Evolutionary conservation across 2,888 invertebrate species (phyloP).

Genomic region (Microdon myrmicae): DNA sequence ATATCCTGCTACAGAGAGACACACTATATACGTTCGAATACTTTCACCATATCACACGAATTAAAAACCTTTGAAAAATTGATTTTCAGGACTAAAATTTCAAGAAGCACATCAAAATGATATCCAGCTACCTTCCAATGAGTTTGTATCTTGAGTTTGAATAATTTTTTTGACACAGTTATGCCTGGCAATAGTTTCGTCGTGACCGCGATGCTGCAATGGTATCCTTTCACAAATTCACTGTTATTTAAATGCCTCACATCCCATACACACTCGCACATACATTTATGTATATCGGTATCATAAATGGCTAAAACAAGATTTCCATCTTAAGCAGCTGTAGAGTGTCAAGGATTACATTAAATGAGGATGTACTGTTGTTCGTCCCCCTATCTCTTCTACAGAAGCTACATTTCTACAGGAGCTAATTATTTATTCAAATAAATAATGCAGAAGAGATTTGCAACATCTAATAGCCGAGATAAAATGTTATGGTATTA

Average conservation of each 20-base stretch:
- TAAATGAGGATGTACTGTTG: constrained; percentile 28
- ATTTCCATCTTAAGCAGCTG: constrained; percentile 48
- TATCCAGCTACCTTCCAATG: no score
- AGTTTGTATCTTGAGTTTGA: no score
- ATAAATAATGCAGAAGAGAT: constrained; percentile 50
- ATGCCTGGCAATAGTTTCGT: no score
- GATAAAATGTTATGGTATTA: constrained; percentile 7
- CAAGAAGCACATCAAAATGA: no score
- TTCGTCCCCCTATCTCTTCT: background rate
- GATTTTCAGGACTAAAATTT: no score
- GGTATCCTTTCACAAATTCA: constrained; percentile 30
- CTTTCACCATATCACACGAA: no score
- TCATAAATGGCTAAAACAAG: constrained; percentile 45
- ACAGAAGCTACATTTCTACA: no score
- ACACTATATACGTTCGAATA: no score
- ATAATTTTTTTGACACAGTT: no score
- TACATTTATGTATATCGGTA: constrained; percentile 37
- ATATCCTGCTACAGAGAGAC: no score
- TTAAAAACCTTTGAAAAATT: no score
- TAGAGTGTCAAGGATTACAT: constrained; percentile 40
- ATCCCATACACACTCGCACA: constrained; percentile 2
- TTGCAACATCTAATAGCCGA: constrained; percentile 33
- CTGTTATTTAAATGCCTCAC: constrained; percentile 24
- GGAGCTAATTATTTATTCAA: constrained; percentile 47
- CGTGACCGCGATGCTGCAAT: no score